Base-by-base conservation (phyloP, 2,888 invertebrate species). In the Euzetes globulus region DNA sequence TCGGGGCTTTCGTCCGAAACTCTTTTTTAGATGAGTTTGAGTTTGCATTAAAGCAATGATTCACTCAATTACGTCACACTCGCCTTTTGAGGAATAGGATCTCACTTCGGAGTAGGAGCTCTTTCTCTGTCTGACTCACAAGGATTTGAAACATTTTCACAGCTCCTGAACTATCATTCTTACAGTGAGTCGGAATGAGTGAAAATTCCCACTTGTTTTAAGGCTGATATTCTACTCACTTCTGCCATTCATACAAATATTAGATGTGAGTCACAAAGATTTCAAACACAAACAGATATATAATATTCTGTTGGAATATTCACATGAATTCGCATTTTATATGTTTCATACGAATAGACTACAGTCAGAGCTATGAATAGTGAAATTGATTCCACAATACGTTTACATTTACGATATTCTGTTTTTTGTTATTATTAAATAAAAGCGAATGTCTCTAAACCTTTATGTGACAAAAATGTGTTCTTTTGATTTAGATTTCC, bases 11-110 rank as follows among this genome's bases (percentile, higher is more conserved):
- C 25, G 27, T 25, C 27, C 15, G 27, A 58, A 58, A 58, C 58
- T 58, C 58, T 27, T 58, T 58, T 58, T 58, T 22, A 58, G 58
- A 58, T 27, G 58, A 58, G 27, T 5, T n/a, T n/a, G n/a, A n/a
- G n/a, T 58, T 27, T 27, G 27, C 58, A 58, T 58, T 27, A 58
- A 27, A 58, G 22, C 25, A 58, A 58, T 58, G 58, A 58, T 58
- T 58, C 58, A 58, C 25, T 27, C 13, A 27, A 27, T 58, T 58
- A 15, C 25, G 63, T 63, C 37, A 29, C 50, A 7, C 50, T 50
- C 41, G 41, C 41, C 5, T 4, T 41, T 41, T 41, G 13, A 41
- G 13, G 41, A 41, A 41, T 11, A 41, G 41, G 41, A 41, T 41
- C 33, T 33, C 5, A 33, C 41, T 41, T 13, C 41, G 41, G 41